Base-by-base conservation (phyloP, 2,888 invertebrate genomes). In the Aricia artaxerxes region DNA sequence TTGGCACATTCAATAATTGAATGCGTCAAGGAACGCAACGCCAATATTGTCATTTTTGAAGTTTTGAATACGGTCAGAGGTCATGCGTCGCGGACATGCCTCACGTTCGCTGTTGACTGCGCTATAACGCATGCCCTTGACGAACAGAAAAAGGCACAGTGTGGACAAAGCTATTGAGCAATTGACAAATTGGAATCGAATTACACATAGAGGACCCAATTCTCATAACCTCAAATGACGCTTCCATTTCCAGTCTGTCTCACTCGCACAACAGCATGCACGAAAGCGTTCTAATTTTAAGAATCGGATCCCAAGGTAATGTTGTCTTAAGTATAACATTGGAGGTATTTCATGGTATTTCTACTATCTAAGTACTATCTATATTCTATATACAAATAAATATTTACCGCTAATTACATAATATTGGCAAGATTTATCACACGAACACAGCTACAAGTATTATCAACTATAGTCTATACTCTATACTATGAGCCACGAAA, bases 261-360 rank as follows among this genome's bases (percentile, higher is more conserved):
- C 57, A 49, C 49, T 9, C 49, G 49, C 49, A 49, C 49, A 11
- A 49, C 9, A 49, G 9, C 49, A 49, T 49, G 57, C 16, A 16
- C 9, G 9, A 16, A 57, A 57, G 57, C 57, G 57, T 57, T 57
- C 57, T 4, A 57, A 16, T 57, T 57, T 16, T 16, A 57, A 57
- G 57, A 57, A 57, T 57, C 16, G 57, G 61, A 7, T 16, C 31
- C 69, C 69, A 13, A 35, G 35, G 13, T 13, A 38, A 69, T 35
- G 5, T 69, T 35, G 13, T 35, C 64, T 69, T 35, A 64, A 11
- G 31, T 38, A 69, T 13, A 11, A 69, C 35, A 69, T 69, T 69
- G 35, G 69, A 69, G 69, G 69, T 69, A 69, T 69, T 69, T 69
- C 69, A 69, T 38, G 69, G 69, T 69, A 69, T 69, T 35, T 13